Base-by-base conservation (phyloP, 2,888 invertebrate species). In the Scaptomyza reducta region DNA sequence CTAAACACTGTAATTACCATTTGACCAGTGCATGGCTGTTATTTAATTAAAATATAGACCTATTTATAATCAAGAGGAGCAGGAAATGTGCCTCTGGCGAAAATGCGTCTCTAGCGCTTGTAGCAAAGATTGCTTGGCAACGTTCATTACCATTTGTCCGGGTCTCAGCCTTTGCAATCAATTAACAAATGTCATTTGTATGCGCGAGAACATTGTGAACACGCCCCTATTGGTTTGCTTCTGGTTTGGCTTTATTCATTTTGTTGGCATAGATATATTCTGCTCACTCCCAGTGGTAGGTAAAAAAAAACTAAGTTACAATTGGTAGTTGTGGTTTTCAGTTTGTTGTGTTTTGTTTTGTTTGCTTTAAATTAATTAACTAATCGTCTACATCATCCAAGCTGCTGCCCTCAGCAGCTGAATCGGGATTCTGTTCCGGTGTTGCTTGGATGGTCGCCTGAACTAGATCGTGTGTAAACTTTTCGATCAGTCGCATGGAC, bases 391-490 rank as follows among this genome's bases (percentile, higher is more conserved):
- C 41, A 25, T 75, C 80, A 58, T 74, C 74, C 51, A 61, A 41
- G 53, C 74, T 80, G 62, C 70, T 77, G 9, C 35, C 60, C 11
- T 79, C 74, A 31, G 2, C 31, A 16, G 25, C 25, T 6, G 69
- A 62, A 7, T 65, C 73, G 4, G 16, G 18, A 25, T 70, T 58
- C 13, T 46, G n/a, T 13, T 31, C n/a, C 6, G 14, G 7, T 5
- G 7, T 25, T 25, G 25, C 58, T 55, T 27, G 41, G 29, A 91
- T 83, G n/a, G 90, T 60, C 6, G 89, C 87, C 65, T 87, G 87
- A 6, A 91, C 91, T 59, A 91, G 62, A 57, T 91, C 91, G 16
- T 88, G 84, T 25, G 92, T 91, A 73, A 92, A 91, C 70, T 89
- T 91, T 44, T 90, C 90, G 3, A 92, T 87, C 61, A 92, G 68